Evolutionary conservation across 2,888 invertebrate genomes (phyloP).

Genomic region (Himalopsyche japonica): DNA sequence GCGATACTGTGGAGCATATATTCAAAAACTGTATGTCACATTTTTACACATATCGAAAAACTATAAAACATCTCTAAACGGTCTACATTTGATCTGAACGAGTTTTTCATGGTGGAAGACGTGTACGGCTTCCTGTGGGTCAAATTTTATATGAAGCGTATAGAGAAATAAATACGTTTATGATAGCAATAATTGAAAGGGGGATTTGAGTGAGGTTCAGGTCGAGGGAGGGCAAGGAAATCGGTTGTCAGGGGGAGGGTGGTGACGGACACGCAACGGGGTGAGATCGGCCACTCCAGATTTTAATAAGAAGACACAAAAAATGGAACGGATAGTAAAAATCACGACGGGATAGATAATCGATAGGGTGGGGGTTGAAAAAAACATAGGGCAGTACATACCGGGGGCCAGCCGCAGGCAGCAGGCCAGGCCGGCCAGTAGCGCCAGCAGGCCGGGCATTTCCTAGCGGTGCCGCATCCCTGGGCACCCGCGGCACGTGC

Average conservation of each 20-base stretch:
- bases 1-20: neutral
- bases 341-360: neutral
- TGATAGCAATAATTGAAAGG: neutral
- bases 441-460: conserved; percentile 63
- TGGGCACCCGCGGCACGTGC: conserved; percentile 47
- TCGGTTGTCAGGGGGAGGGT: neutral
- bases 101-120: neutral
- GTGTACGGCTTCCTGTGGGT: neutral
- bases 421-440: conserved; percentile 61
- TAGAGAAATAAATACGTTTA: neutral
- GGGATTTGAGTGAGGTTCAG: neutral
- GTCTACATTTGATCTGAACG: neutral
- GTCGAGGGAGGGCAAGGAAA: neutral
- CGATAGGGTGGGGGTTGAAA: conserved; percentile 9
- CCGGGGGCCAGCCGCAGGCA: conserved; percentile 60
- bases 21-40: neutral
- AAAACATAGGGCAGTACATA: conserved; percentile 41
- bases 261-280: conserved; percentile 19
- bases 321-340: neutral
- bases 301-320: neutral
- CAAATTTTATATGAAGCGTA: neutral
- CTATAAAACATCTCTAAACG: neutral
- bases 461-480: conserved; percentile 58
- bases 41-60: neutral
- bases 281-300: neutral